phyloP scores from a whole-genome alignment of 2,797 vertebrate genomes.

The Pantherophis vulpinus region DNA sequence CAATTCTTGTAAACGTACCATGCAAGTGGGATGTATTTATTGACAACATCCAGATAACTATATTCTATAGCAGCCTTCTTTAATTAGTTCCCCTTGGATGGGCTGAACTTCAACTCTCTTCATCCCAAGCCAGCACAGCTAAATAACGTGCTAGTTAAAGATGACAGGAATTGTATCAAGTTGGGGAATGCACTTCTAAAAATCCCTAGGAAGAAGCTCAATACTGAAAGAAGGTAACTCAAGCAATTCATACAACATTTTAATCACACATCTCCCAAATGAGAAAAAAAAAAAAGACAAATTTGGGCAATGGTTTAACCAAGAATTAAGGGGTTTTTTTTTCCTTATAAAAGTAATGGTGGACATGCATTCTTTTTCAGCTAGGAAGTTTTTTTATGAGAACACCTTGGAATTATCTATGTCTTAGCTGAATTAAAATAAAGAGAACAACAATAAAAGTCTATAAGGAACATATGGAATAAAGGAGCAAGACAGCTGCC shows the following conservation, averaged over 20 bases:
- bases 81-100: neutral
- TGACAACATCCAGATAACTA: neutral
- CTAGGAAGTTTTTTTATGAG: constrained; percentile 44
- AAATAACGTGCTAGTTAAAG: neutral
- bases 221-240: neutral
- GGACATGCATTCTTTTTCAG: constrained; percentile 25
- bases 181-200: neutral
- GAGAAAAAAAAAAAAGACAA: neutral
- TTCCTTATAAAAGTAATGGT: neutral
- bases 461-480: neutral
- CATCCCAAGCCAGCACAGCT: neutral
- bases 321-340: neutral
- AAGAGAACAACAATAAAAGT: constrained; percentile 3
- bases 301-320: neutral
- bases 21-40: neutral
- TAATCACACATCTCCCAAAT: neutral
- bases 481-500: constrained; percentile 16
- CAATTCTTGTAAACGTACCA: neutral
- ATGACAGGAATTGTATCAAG: neutral
- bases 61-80: neutral
- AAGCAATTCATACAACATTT: neutral
- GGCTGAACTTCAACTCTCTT: neutral
- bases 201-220: neutral
- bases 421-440: constrained; percentile 50
- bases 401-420: constrained; percentile 35